Evolutionary conservation across 2,888 invertebrate genomes (phyloP).

Genomic region (Zelleria hepariella): DNA sequence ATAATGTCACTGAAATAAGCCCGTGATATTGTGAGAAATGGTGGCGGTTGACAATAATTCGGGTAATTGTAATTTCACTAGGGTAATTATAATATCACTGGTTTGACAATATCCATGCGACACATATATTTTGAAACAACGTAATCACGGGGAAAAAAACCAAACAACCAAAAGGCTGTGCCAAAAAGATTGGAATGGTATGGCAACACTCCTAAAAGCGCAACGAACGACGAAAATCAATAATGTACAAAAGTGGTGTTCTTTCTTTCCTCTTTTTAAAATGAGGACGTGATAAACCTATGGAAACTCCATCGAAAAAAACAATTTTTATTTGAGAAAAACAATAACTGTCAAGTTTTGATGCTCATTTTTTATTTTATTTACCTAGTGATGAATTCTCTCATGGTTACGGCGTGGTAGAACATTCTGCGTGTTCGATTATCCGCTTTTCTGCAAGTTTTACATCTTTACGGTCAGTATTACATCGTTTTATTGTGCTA

Average conservation of each 20-base stretch:
- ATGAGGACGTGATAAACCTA: constrained; percentile 70
- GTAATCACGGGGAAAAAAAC: too few relatives aligned
- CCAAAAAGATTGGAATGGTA: too few relatives aligned
- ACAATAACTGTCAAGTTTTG: constrained; percentile 62
- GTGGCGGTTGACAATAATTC: too few relatives aligned
- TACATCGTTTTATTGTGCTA: constrained; percentile 14
- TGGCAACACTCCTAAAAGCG: constrained; percentile 14
- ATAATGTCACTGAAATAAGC: too few relatives aligned
- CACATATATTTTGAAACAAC: too few relatives aligned
- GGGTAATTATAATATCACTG: too few relatives aligned
- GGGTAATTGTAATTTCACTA: too few relatives aligned
- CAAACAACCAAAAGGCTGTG: too few relatives aligned
- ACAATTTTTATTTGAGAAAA: constrained; percentile 55
- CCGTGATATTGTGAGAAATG: too few relatives aligned
- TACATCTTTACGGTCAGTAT: constrained; percentile 61
- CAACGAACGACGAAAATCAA: constrained; percentile 57
- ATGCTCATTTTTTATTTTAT: constrained; percentile 72
- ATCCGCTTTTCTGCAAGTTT: constrained; percentile 56
- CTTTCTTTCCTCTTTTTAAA: constrained; percentile 62
- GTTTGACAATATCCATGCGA: too few relatives aligned
- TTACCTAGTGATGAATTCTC: constrained; percentile 70
- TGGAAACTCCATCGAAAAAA: constrained; percentile 59
- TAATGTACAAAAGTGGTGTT: constrained; percentile 43
- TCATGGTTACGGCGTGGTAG: constrained; percentile 71
- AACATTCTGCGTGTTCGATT: constrained; percentile 60